phyloP scores from a whole-genome alignment of 1,140 invertebrate species.

The Reticulitermes speratus region DNA sequence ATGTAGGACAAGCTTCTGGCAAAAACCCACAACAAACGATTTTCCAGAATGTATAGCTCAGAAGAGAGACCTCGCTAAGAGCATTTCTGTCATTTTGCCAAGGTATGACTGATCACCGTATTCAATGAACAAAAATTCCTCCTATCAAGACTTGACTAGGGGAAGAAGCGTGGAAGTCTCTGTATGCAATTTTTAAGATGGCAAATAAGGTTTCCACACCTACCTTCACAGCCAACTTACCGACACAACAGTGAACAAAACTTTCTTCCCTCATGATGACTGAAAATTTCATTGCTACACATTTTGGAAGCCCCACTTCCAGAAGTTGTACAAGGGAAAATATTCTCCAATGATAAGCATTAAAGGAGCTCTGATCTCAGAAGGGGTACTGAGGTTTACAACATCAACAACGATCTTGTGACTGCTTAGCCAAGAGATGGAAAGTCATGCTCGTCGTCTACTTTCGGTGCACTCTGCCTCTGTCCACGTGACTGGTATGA shows the following conservation, averaged over 20 bases:
- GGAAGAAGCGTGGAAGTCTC: neutral
- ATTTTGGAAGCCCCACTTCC: conserved; percentile 24
- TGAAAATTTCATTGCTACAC: conserved; percentile 17
- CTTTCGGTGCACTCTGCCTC: conserved; percentile 53
- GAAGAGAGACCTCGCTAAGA: too few species aligned
- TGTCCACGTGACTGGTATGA: conserved; percentile 1
- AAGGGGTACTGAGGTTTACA: conserved; percentile 23
- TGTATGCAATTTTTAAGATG: neutral
- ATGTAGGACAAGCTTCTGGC: too few species aligned
- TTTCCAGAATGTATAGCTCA: too few species aligned
- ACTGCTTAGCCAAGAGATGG: conserved; percentile 48
- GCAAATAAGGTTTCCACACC: neutral
- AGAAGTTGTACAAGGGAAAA: conserved; percentile 17
- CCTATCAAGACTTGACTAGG: neutral
- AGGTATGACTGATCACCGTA: neutral
- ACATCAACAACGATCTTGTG: conserved; percentile 9
- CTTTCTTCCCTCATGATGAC: conserved; percentile 13
- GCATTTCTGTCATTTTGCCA: too few species aligned
- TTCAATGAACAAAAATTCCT: neutral
- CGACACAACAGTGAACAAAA: conserved; percentile 24
- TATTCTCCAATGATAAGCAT: neutral
- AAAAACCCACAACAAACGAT: too few species aligned
- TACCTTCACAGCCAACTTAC: neutral
- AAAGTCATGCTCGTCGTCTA: conserved; percentile 60
- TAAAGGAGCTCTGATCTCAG: conserved; percentile 22